Evolutionary conservation across 2,113 vertebrate genomes (phyloP).

Genomic region (Mormyrus lacerda): DNA sequence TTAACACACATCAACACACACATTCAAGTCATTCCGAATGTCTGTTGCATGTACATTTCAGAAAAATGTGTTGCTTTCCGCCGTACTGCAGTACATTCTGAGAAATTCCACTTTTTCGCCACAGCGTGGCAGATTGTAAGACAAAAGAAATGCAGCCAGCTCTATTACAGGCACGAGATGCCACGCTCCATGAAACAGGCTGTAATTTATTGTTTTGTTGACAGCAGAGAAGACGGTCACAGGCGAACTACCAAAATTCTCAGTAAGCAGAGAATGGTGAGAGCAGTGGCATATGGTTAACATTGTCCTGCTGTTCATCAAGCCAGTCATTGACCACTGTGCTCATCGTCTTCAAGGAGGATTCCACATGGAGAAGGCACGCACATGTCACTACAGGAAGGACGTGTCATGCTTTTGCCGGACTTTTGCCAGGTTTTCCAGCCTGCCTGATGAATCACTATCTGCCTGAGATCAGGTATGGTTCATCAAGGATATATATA

Average conservation of each 20-base stretch:
- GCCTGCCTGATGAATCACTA: background rate
- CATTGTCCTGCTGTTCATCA: background rate
- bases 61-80: background rate
- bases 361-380: background rate
- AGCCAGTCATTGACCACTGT: background rate
- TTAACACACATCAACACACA: background rate
- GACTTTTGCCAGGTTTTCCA: background rate
- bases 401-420: background rate
- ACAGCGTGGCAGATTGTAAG: background rate
- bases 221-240: background rate
- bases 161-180: background rate
- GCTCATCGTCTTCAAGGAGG: background rate
- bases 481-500: too few relatives aligned
- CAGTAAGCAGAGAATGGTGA: background rate
- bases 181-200: background rate
- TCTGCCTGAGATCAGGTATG: too few relatives aligned
- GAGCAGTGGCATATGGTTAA: background rate
- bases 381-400: background rate
- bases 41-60: background rate
- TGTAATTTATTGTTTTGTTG: background rate
- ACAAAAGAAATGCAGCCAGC: background rate
- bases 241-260: background rate
- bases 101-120: background rate
- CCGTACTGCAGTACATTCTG: background rate
- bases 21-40: background rate